These are phyloP conservation scores for Tinamus guttatus DNA, from an alignment of 2,113 vertebrate genomes.

Conservation along the genomic window DNA sequence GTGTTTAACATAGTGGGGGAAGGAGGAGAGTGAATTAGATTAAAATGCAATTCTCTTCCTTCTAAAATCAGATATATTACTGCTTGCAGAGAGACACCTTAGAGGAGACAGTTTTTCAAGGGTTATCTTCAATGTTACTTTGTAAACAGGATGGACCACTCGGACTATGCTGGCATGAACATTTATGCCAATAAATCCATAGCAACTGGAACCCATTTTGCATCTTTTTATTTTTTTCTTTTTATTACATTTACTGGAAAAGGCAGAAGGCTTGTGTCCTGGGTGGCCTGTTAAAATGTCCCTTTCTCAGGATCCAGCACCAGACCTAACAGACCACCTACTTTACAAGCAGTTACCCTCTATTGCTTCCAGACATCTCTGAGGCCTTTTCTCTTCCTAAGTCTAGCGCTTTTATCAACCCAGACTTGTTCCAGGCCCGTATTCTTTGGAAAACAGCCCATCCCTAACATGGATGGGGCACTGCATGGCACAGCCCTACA, in stretches of 20 bases:
- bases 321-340: background rate
- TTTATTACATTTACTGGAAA: background rate
- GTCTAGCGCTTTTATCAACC: background rate
- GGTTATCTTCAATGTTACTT: background rate
- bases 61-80: background rate
- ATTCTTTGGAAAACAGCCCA: accelerated
- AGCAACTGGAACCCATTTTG: background rate
- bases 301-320: background rate
- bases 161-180: background rate
- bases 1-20: background rate
- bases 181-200: background rate
- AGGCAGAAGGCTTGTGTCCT: background rate
- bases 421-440: background rate
- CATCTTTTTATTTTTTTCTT: accelerated
- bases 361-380: background rate
- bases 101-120: background rate
- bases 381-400: background rate
- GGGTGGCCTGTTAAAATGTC: background rate
- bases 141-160: background rate
- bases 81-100: background rate
- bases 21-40: background rate
- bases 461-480: background rate
- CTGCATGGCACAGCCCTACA: background rate
- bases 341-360: background rate
- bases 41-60: background rate